These are phyloP conservation scores for Serripes groenlandicus DNA, from an alignment of 2,888 invertebrate species.

Conservation along the genomic window DNA sequence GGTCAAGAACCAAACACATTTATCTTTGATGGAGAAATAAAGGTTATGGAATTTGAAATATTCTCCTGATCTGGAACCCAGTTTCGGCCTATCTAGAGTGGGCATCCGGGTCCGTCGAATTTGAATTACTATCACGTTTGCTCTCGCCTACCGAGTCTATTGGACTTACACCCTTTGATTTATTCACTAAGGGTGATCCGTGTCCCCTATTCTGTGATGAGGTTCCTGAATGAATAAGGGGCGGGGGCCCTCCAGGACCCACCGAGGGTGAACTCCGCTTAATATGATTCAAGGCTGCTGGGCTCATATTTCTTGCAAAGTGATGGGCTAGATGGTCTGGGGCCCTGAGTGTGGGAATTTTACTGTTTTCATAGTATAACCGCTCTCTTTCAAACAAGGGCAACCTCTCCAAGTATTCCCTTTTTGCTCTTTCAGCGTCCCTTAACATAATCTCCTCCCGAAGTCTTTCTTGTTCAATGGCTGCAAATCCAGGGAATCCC, in stretches of 20 bases:
- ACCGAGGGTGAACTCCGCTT: slow-evolving; percentile 80
- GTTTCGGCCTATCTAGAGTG: slow-evolving; percentile 75
- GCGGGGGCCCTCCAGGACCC: slow-evolving; percentile 79
- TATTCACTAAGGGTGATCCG: slow-evolving; percentile 77
- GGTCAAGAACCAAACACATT: background rate
- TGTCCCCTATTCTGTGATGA: slow-evolving; percentile 74
- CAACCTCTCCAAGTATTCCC: slow-evolving; percentile 77
- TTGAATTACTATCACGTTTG: slow-evolving; percentile 77
- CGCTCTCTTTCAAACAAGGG: slow-evolving; percentile 73
- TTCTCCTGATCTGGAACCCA: no score
- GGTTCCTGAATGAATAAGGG: slow-evolving; percentile 80
- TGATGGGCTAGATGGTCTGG: slow-evolving; percentile 69
- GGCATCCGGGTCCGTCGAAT: slow-evolving; percentile 79
- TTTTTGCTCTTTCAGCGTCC: slow-evolving; percentile 70
- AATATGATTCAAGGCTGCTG: slow-evolving; percentile 74
- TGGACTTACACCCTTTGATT: slow-evolving; percentile 77
- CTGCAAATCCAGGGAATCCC: slow-evolving; percentile 44
- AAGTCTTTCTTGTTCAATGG: slow-evolving; percentile 75
- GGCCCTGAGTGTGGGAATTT: slow-evolving; percentile 65
- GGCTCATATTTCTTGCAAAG: slow-evolving; percentile 77
- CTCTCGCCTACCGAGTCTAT: slow-evolving; percentile 77
- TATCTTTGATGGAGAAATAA: no score
- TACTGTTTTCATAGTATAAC: slow-evolving; percentile 71
- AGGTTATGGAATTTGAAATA: no score
- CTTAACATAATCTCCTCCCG: slow-evolving; percentile 76